These are phyloP conservation scores for Callionymus lyra DNA, from an alignment of 2,113 vertebrate species.

Conservation along the genomic window DNA sequence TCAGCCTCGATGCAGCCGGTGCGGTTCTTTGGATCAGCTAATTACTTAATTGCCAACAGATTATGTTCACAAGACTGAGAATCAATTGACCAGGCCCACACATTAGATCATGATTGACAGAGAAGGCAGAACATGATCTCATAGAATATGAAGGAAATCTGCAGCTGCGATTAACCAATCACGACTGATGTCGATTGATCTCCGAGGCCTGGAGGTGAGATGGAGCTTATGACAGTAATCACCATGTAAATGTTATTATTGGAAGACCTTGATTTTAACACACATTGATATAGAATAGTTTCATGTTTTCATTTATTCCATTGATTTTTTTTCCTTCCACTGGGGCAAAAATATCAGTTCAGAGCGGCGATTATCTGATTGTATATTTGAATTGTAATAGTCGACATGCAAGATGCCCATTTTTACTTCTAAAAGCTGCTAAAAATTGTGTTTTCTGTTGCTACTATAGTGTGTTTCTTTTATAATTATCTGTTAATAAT, in stretches of 20 bases:
- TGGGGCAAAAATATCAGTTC: background rate
- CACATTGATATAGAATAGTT: conserved; percentile 9
- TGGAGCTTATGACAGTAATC: conserved; percentile 17
- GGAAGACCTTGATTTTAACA: conserved; percentile 3
- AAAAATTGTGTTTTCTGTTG: no score
- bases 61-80: conserved; percentile 54
- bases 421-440: no score
- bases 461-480: no score
- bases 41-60: conserved; percentile 58
- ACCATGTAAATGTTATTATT: conserved; percentile 24
- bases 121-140: conserved; percentile 19
- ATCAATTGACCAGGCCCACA: conserved; percentile 45
- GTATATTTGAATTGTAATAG: no score
- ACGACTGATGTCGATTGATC: conserved; percentile 39
- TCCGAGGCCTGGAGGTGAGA: conserved; percentile 10
- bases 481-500: no score
- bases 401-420: no score
- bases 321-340: conserved; percentile 20
- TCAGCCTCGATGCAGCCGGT: background rate
- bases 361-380: no score
- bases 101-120: conserved; percentile 47
- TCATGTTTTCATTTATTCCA: conserved; percentile 16
- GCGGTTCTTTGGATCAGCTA: conserved; percentile 35
- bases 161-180: conserved; percentile 35
- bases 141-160: conserved; percentile 9